Conservation (phyloP, 2,888 invertebrate genomes). For the Eilema sororculum region DNA sequence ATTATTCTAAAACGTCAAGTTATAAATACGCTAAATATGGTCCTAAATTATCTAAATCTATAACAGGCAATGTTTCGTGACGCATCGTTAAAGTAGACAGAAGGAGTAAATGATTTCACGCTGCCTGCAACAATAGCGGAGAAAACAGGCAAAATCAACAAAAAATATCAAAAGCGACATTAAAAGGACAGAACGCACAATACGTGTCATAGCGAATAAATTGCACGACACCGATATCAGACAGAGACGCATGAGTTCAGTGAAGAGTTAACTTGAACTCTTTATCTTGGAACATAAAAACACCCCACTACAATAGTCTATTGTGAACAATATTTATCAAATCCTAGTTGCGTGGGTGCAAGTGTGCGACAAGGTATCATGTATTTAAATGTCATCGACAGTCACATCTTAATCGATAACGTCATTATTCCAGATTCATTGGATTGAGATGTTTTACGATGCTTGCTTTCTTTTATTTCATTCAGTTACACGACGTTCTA, state of each 20-base stretch:
- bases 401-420: slow-evolving; percentile 33
- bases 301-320: slow-evolving; percentile 64
- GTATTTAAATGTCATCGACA: slow-evolving; percentile 53
- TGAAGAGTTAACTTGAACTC: slow-evolving; percentile 59
- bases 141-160: slow-evolving; percentile 64
- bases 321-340: slow-evolving; percentile 63
- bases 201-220: slow-evolving; percentile 77
- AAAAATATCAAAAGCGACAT: slow-evolving; percentile 66
- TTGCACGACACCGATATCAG: slow-evolving; percentile 70
- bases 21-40: slow-evolving; percentile 33
- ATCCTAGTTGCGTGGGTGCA: slow-evolving; percentile 44
- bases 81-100: slow-evolving; percentile 65
- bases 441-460: slow-evolving; percentile 45
- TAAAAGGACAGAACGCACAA: slow-evolving; percentile 65
- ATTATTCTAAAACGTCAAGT: background rate
- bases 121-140: slow-evolving; percentile 60
- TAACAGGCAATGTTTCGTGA: slow-evolving; percentile 48
- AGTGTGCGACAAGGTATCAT: slow-evolving; percentile 41
- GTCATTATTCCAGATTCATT: slow-evolving; percentile 44
- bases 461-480: slow-evolving; percentile 55
- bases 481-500: slow-evolving; percentile 63
- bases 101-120: slow-evolving; percentile 63
- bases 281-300: slow-evolving; percentile 66
- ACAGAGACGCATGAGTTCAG: slow-evolving; percentile 70
- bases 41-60: slow-evolving; percentile 53